phyloP scores from a whole-genome alignment of 2,888 invertebrate genomes.

The Prosopocoilus inquinatus region DNA sequence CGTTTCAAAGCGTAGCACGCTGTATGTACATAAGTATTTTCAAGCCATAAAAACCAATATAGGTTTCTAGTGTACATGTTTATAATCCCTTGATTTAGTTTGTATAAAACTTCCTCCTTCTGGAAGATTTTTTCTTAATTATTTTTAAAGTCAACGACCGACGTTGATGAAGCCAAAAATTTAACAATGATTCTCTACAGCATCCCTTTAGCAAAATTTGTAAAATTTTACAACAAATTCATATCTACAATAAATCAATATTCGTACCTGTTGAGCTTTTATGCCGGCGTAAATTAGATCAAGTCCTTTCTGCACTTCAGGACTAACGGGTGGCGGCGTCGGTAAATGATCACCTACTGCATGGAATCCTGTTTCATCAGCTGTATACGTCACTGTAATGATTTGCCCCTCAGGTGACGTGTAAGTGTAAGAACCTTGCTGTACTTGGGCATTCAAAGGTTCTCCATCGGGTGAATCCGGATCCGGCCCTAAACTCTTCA shows the following conservation, averaged over 20 bases:
- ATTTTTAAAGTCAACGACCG: too few relatives aligned
- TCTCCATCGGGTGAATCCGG: slow-evolving; percentile 54
- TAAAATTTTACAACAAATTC: neutral
- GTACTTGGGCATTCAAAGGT: slow-evolving; percentile 67
- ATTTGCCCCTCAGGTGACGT: slow-evolving; percentile 76
- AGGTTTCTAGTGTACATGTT: too few relatives aligned
- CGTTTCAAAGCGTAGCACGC: too few relatives aligned
- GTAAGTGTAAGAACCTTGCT: slow-evolving; percentile 76
- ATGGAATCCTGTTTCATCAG: slow-evolving; percentile 80
- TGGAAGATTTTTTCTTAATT: too few relatives aligned
- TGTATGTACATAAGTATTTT: too few relatives aligned
- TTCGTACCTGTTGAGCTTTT: slow-evolving; percentile 59
- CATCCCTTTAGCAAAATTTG: too few relatives aligned
- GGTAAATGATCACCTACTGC: slow-evolving; percentile 80
- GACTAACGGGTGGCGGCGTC: slow-evolving; percentile 78
- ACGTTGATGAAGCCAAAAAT: too few relatives aligned
- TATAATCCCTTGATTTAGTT: too few relatives aligned
- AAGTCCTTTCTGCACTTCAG: slow-evolving; percentile 82
- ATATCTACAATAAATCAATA: slow-evolving; percentile 1
- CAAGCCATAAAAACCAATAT: too few relatives aligned
- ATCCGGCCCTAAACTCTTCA: slow-evolving; percentile 59
- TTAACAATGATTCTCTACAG: too few relatives aligned
- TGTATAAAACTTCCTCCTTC: too few relatives aligned
- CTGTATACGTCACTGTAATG: slow-evolving; percentile 75
- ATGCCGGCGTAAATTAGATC: slow-evolving; percentile 86